phyloP scores from a whole-genome alignment of 2,888 invertebrate genomes.

The Diaprepes abbreviatus region DNA sequence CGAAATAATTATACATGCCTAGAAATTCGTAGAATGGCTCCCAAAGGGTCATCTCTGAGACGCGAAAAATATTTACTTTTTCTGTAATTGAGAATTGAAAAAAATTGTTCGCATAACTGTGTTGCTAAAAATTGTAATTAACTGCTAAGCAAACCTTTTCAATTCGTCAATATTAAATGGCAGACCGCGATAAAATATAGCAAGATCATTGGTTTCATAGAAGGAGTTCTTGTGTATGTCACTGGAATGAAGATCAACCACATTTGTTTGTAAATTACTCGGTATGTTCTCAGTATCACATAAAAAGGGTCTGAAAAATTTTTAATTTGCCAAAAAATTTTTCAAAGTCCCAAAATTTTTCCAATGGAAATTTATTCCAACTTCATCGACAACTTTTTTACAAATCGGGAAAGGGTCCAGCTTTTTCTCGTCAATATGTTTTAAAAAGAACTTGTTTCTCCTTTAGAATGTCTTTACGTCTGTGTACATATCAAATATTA shows the following conservation, averaged over 20 bases:
- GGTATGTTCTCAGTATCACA: neutral
- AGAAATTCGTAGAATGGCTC: too few relatives aligned
- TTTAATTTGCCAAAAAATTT: neutral
- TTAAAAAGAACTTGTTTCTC: constrained; percentile 49
- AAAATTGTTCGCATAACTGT: constrained; percentile 2
- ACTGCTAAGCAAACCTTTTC: neutral
- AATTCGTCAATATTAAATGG: neutral
- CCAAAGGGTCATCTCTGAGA: too few relatives aligned
- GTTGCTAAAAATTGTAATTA: neutral
- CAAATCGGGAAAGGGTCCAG: neutral
- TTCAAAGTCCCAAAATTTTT: neutral
- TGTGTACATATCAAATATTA: constrained; percentile 43
- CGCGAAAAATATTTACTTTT: constrained; percentile 39
- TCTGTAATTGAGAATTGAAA: constrained; percentile 36
- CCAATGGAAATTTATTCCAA: neutral
- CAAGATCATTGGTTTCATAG: too few relatives aligned
- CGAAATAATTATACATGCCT: too few relatives aligned
- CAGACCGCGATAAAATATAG: neutral
- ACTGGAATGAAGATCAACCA: neutral
- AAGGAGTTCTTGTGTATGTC: neutral
- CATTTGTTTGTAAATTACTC: neutral
- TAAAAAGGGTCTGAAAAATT: neutral
- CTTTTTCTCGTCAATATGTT: constrained; percentile 35
- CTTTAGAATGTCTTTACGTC: constrained; percentile 49
- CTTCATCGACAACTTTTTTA: neutral